Evolutionary conservation across 2,113 vertebrate species (phyloP), one percentile per base, ranked within the genome.

Genomic region (Rhegmatorhina hoffmannsi): DNA sequence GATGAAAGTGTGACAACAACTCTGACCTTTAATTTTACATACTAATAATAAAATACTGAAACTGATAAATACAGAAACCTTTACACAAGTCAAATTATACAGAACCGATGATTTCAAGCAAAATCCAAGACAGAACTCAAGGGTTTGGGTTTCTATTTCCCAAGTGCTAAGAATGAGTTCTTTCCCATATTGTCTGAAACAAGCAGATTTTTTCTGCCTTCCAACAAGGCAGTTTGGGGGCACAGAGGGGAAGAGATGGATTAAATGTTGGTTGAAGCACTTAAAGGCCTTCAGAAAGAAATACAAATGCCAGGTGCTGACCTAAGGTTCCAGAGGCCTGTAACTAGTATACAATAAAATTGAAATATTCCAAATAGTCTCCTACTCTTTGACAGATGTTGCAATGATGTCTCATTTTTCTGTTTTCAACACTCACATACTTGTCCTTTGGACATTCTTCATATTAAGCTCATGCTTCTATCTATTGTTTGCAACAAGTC

Each of bases 401-500:
- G 75, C 69, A 79, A 89, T 26, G 31, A 11, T 44, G 46, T 70
- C 79, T 34, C 79, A 77, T 84, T 90, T 86, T 74, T 78, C 70
- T 88, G 52, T 80, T 94, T 94, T 94, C 68, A 75, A 34, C 73
- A 80, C 68, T 96, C 70, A 31, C 63, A 70, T 50, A n/a, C 29
- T 90, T 90, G 78, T 93, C 63, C 60, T 94, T 72, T 81, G 79
- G 82, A 80, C 75, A 88, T 90, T 86, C 59, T 60, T 75, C 76
- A 47, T 64, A 24, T 44, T 62, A 94, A 89, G 46, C 25, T 86
- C 64, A 55, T 59, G 43, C 55, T 70, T 79, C 4, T 67, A 63
- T 95, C 82, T 84, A 29, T 38, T 94, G 90, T 96, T 97, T 93
- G 75, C 63, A 94, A 40, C 47, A 70, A 77, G 68, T 93, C 82